These are phyloP conservation scores for Drosophila setosimentum DNA, from an alignment of 2,888 invertebrate species.

Conservation along the genomic window DNA sequence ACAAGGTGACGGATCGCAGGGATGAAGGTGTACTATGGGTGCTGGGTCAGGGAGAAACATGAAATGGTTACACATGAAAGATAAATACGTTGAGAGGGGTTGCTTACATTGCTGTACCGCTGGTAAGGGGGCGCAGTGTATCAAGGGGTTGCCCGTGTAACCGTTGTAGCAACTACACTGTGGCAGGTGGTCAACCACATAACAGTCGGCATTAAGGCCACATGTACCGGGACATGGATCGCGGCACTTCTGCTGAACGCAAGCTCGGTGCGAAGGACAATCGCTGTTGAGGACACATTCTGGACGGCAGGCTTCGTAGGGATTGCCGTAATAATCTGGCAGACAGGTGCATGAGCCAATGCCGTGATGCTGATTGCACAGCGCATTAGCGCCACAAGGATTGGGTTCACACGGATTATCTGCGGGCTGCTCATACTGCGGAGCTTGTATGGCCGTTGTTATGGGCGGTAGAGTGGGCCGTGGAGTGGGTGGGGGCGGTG, in stretches of 20 bases:
- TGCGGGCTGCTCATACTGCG: slow-evolving; percentile 71
- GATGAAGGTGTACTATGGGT: slow-evolving; percentile 84
- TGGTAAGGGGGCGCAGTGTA: slow-evolving; percentile 86
- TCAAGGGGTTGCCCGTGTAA: slow-evolving; percentile 90
- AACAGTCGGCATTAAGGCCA: slow-evolving; percentile 90
- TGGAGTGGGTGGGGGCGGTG: slow-evolving; percentile 31
- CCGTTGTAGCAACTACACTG: slow-evolving; percentile 89
- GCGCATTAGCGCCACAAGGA: slow-evolving; percentile 91
- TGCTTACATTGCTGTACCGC: slow-evolving; percentile 86
- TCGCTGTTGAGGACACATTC: slow-evolving; percentile 93
- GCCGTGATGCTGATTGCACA: slow-evolving; percentile 88
- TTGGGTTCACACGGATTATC: slow-evolving; percentile 88
- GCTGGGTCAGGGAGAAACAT: slow-evolving; percentile 35
- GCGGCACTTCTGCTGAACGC: slow-evolving; percentile 90
- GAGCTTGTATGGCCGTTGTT: slow-evolving; percentile 48
- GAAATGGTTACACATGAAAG: slow-evolving; percentile 16
- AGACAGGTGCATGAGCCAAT: slow-evolving; percentile 90
- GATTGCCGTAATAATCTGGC: slow-evolving; percentile 88
- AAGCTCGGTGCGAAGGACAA: slow-evolving; percentile 90
- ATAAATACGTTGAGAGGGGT: background rate
- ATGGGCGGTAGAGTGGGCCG: slow-evolving; percentile 11
- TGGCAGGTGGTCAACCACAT: slow-evolving; percentile 91
- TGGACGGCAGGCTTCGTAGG: slow-evolving; percentile 90
- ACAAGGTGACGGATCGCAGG: slow-evolving; percentile 88
- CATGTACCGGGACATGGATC: slow-evolving; percentile 93